Percentiles rank a stretch among this genome's conserved stretches.
Evolutionary conservation across 2,113 vertebrate genomes (phyloP).

Genomic region (Muscicapa adusta): DNA sequence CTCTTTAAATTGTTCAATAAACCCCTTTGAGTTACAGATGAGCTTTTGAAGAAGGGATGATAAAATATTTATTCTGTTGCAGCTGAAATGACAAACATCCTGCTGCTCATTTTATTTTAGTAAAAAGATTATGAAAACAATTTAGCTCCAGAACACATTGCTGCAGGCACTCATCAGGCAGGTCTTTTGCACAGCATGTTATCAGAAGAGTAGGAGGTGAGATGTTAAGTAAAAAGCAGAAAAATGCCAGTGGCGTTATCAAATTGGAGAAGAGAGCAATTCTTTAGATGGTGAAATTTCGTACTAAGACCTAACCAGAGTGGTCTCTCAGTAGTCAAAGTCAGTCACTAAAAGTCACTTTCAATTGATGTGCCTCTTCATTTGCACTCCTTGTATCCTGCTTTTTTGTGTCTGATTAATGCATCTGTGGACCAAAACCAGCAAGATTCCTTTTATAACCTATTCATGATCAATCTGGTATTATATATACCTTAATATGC

Average conservation of each 20-base stretch:
- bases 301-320: not conserved
- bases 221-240: constrained; percentile 16
- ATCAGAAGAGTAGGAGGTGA: constrained; percentile 17
- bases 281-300: not conserved
- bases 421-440: not conserved
- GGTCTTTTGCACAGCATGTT: constrained; percentile 4
- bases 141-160: not conserved
- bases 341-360: not conserved
- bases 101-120: constrained; percentile 10
- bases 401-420: not conserved
- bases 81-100: constrained; percentile 34
- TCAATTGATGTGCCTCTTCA: not conserved
- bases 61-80: constrained; percentile 49
- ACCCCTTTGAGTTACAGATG: not conserved
- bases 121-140: not conserved
- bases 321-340: not conserved
- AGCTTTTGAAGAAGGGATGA: constrained; percentile 10
- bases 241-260: not conserved
- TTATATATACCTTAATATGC: not conserved
- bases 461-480: not conserved
- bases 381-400: not conserved
- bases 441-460: not conserved
- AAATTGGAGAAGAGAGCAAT: not conserved
- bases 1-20: not conserved
- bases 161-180: constrained; percentile 2